Conservation (phyloP, 2,113 vertebrate genomes). For the Podarcis raffonei region DNA sequence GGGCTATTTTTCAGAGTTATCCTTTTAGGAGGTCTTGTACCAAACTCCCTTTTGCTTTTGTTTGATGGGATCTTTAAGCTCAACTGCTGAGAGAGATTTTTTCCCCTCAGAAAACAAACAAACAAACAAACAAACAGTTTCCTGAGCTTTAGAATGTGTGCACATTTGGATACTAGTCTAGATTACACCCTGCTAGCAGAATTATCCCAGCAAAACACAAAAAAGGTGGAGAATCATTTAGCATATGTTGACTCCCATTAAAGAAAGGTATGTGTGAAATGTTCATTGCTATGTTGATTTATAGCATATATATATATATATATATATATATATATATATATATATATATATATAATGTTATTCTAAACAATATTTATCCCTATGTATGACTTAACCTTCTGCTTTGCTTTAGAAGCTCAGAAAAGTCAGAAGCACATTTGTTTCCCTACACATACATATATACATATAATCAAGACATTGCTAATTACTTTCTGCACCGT, state of each 20-base stretch:
- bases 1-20: not conserved
- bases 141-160: not conserved
- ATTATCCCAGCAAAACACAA: not conserved
- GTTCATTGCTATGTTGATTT: not conserved
- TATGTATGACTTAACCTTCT: conserved; percentile 37
- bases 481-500: conserved; percentile 67
- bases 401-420: conserved; percentile 41
- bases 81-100: not conserved
- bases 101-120: not conserved
- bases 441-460: conserved; percentile 37
- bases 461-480: conserved; percentile 4
- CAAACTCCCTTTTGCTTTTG: not conserved
- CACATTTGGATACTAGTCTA: too few relatives aligned
- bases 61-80: not conserved
- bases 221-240: not conserved
- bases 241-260: not conserved
- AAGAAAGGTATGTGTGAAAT: conserved; percentile 30
- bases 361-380: conserved; percentile 34
- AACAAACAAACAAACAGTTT: not conserved
- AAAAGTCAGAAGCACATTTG: conserved; percentile 59
- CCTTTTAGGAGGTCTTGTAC: not conserved
- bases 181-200: conserved; percentile 2
- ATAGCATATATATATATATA: too few relatives aligned
- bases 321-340: too few relatives aligned
- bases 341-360: too few relatives aligned